These are phyloP conservation scores for Cephus cinctus DNA, from an alignment of 1,140 invertebrate species.

Conservation along the genomic window DNA sequence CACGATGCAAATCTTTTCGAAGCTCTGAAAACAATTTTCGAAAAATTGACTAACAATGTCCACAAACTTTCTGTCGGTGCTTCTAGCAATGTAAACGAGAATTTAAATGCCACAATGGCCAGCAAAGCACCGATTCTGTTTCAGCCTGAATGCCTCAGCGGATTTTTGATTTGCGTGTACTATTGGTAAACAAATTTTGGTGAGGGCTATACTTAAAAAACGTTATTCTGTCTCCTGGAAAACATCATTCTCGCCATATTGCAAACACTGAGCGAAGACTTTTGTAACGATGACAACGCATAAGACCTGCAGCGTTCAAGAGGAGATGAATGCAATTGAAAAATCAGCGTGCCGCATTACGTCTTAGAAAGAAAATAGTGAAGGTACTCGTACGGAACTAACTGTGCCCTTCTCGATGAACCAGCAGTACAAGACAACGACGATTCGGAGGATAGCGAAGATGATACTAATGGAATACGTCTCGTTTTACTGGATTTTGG, in stretches of 20 bases:
- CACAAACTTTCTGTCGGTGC: conserved; percentile 5
- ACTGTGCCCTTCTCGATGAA: conserved; percentile 1
- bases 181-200: conserved; percentile 11
- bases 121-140: conserved; percentile 6
- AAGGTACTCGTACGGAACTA: conserved; percentile 5
- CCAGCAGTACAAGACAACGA: conserved; percentile 2
- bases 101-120: conserved; percentile 7
- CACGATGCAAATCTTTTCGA: not conserved
- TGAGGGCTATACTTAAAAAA: conserved; percentile 1
- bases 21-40: not conserved
- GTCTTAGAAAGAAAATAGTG: conserved; percentile 9
- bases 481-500: too few relatives aligned
- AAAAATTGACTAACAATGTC: conserved; percentile 3
- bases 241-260: not conserved
- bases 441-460: too few relatives aligned
- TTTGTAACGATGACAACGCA: not conserved
- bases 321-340: not conserved
- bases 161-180: conserved; percentile 4
- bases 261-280: not conserved
- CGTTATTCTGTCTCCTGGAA: not conserved
- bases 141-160: not conserved
- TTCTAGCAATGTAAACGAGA: conserved; percentile 2
- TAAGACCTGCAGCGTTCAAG: not conserved
- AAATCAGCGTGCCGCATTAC: not conserved
- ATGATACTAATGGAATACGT: too few relatives aligned